phyloP scores from a whole-genome alignment of 2,113 vertebrate genomes.

The Otolemur garnettii region DNA sequence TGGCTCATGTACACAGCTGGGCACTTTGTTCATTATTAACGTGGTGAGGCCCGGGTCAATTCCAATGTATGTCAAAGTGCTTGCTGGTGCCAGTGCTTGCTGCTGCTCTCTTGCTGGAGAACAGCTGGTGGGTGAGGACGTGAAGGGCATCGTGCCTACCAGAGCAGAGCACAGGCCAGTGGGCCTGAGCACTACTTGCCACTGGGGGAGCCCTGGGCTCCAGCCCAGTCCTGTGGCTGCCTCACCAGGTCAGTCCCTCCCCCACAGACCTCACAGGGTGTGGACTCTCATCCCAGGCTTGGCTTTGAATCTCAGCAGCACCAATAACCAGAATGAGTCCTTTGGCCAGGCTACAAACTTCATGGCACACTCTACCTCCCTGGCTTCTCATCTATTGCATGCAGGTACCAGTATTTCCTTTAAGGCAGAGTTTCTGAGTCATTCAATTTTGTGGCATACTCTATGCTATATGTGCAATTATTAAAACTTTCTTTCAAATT shows the following conservation, averaged over 20 bases:
- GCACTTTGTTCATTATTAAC: neutral
- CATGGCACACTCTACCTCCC: neutral
- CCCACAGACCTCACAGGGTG: neutral
- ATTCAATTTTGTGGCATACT: neutral
- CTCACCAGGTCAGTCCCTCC: neutral
- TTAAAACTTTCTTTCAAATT: conserved; percentile 3
- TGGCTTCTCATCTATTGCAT: neutral
- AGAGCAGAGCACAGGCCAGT: neutral
- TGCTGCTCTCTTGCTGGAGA: neutral
- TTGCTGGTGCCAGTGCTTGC: neutral
- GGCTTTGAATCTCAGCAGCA: neutral
- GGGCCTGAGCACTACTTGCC: neutral
- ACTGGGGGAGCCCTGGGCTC: neutral
- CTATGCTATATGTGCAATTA: neutral
- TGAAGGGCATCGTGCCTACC: neutral
- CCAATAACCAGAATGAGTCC: neutral
- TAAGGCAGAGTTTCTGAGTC: neutral
- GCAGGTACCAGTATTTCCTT: neutral
- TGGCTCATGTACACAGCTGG: neutral
- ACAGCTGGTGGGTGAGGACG: neutral
- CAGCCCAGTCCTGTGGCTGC: neutral
- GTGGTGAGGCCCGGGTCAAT: neutral
- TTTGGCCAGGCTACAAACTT: too few species aligned
- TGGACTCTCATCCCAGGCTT: too few species aligned
- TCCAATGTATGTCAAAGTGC: neutral